Evolutionary conservation across 2,113 vertebrate species (phyloP), one percentile per base, ranked within the genome.

Genomic region (Sylvilagus bachmani): DNA sequence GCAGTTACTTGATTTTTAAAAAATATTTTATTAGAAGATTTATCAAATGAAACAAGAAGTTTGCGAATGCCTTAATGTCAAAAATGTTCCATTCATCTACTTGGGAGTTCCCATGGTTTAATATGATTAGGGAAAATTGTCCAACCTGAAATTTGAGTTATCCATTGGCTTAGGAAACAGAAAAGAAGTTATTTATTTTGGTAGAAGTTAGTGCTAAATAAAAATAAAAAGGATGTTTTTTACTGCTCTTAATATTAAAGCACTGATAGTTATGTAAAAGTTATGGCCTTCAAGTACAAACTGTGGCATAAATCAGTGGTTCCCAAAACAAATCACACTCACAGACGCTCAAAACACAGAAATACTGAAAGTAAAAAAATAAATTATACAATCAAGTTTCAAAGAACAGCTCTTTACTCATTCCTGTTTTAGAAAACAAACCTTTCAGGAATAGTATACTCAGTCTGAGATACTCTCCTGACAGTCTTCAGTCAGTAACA

Each of bases 121-220:
- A 66, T 70, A 67, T 87, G n/a, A 70, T 81, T 70, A 90, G 53
- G n/a, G 38, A 94, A 95, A 97, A 62, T 0, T 86, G 14, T 92
- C 53, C 25, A 92, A 73, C 27, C 17, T 88, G 55, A 97, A 88
- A 53, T 81, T 29, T 69, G 29, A 58, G 49, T 86, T 80, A 71
- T 38, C 22, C 69, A 31, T 91, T 93, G 93, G 36, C 14, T 96
- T 80, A 96, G 93, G 77, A 92, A 94, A 89, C 36, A 85, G 80
- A 93, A 94, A 82, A 84, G 33, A 96, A 6, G 29, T n/a, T n/a
- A 89, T 90, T 90, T 89, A 49, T 80, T 36, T 90, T 82, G 58
- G 22, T n/a, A 86, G 24, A 61, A 87, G 22, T 84, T 89, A 74
- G 19, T 82, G 67, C 73, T 78, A 77, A 91, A 87, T n/a, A 78